Evolutionary conservation across 2,888 invertebrate species (phyloP).

Genomic region (Mimas tiliae): DNA sequence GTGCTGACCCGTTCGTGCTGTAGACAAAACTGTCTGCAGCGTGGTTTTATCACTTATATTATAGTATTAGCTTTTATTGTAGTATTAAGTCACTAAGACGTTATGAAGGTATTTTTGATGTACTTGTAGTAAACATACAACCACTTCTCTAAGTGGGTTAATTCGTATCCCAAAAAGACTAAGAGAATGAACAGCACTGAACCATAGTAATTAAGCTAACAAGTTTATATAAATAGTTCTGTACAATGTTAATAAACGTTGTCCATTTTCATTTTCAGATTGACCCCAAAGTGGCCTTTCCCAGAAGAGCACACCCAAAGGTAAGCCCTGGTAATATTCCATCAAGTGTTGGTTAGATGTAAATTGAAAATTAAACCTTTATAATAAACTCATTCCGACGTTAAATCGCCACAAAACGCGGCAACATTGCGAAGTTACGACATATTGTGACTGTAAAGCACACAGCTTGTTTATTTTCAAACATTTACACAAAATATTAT

Average conservation of each 20-base stretch:
- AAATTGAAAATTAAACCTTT: slow-evolving; percentile 69
- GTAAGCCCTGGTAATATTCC: slow-evolving; percentile 85
- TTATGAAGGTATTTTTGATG: too few species aligned
- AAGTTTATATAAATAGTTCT: background rate
- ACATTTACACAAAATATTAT: slow-evolving; percentile 83
- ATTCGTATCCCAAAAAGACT: background rate
- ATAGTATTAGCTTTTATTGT: too few species aligned
- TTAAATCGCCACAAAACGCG: slow-evolving; percentile 63
- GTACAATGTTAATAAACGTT: slow-evolving; percentile 28
- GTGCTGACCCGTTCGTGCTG: too few species aligned
- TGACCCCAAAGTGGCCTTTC: slow-evolving; percentile 99
- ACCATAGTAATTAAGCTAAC: background rate
- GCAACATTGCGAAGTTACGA: slow-evolving; percentile 63
- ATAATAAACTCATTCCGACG: slow-evolving; percentile 68
- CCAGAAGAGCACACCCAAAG: slow-evolving; percentile 99
- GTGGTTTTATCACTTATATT: too few species aligned
- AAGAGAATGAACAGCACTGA: background rate
- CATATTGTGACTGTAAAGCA: slow-evolving; percentile 67
- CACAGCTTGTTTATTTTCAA: slow-evolving; percentile 78
- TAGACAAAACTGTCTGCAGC: too few species aligned
- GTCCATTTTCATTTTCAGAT: slow-evolving; percentile 89
- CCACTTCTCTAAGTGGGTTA: too few species aligned
- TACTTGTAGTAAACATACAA: too few species aligned
- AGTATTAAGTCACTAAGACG: too few species aligned
- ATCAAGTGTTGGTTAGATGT: slow-evolving; percentile 52